phyloP scores from a whole-genome alignment of 2,113 vertebrate species.

The Furnarius figulus region DNA sequence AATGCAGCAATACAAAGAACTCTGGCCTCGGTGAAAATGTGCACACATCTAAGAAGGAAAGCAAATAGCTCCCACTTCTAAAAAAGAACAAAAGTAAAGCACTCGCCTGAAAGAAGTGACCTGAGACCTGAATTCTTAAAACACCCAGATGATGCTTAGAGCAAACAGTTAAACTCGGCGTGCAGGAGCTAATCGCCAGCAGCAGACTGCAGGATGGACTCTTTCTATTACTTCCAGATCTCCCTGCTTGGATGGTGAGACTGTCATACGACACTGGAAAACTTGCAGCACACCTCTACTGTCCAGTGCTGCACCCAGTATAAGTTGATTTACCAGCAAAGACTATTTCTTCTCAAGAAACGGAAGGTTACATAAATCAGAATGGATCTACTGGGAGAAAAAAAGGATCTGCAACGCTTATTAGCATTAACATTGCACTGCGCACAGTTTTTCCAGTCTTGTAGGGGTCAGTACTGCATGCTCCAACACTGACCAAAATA shows the following conservation, averaged over 20 bases:
- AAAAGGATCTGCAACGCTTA: neutral
- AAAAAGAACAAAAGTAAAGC: conserved; percentile 41
- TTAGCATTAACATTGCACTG: neutral
- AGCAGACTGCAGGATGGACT: neutral
- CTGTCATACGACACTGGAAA: neutral
- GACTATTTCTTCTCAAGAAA: neutral
- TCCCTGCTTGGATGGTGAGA: neutral
- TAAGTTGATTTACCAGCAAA: neutral
- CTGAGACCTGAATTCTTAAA: conserved; percentile 6
- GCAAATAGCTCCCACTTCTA: conserved; percentile 47
- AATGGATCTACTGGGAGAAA: neutral
- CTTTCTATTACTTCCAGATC: neutral
- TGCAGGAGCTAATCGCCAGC: neutral
- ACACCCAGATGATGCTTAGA: neutral
- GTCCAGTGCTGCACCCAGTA: neutral
- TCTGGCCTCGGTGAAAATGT: conserved; percentile 8
- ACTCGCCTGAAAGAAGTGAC: neutral
- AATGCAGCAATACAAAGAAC: conserved; percentile 32
- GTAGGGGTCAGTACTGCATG: fast-evolving
- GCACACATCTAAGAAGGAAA: conserved; percentile 48
- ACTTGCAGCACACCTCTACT: neutral
- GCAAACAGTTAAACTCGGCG: neutral
- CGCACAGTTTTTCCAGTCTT: neutral
- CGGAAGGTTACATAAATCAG: neutral
- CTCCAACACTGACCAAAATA: neutral